Evolutionary conservation across 53 echinoderm and acorn worm genomes (phyloP).

Genomic region (Holothuria scabra): DNA sequence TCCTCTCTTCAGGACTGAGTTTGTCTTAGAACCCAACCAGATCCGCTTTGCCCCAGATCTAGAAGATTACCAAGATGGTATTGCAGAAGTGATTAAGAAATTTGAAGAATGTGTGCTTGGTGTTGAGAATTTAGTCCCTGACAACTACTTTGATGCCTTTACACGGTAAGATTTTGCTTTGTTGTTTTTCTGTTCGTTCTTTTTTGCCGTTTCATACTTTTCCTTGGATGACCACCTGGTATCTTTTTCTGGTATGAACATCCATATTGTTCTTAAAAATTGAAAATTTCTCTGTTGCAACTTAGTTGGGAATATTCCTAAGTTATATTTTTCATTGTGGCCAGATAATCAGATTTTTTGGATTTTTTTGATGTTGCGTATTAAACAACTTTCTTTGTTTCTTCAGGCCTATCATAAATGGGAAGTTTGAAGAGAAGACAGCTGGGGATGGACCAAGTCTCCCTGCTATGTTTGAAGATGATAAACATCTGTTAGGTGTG

Average conservation of each 20-base stretch:
- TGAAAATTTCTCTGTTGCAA: too few relatives aligned
- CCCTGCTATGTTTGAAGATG: slow-evolving; percentile 98
- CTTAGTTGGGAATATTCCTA: too few relatives aligned
- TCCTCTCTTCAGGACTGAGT: slow-evolving; percentile 94
- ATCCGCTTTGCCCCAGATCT: slow-evolving; percentile 84
- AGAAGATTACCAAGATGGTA: slow-evolving; percentile 93
- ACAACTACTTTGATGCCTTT: slow-evolving; percentile 98
- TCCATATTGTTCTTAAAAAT: too few relatives aligned
- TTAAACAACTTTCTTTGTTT: background rate
- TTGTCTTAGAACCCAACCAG: slow-evolving; percentile 91
- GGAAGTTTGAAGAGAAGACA: slow-evolving; percentile 98
- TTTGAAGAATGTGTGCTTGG: slow-evolving; percentile 98
- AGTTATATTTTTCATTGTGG: too few relatives aligned
- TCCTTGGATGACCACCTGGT: too few relatives aligned
- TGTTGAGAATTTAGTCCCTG: slow-evolving; percentile 94
- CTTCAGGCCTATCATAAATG: slow-evolving; percentile 94
- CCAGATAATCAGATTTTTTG: background rate
- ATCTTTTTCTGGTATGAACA: too few relatives aligned
- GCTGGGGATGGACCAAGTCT: slow-evolving; percentile 98
- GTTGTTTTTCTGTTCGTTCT: background rate
- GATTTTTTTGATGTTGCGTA: background rate
- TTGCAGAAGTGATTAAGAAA: slow-evolving; percentile 84
- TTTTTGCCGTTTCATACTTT: background rate
- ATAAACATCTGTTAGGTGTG: slow-evolving; percentile 92
- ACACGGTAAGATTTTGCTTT: slow-evolving; percentile 69